Base-by-base conservation (phyloP, 2,113 vertebrate genomes). In the Channa maculata region DNA sequence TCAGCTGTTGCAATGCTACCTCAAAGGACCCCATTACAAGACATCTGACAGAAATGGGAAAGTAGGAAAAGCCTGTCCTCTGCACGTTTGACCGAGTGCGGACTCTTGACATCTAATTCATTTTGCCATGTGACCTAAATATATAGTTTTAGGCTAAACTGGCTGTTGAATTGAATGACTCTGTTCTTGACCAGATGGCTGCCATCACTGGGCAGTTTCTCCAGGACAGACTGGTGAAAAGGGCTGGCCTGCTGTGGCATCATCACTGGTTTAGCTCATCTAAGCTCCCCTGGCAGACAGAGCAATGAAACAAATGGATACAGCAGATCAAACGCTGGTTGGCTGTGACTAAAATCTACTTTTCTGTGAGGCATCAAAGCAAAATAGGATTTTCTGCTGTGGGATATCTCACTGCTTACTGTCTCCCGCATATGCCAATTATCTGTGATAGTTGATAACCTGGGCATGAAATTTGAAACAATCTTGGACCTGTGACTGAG, bases 331-430 rank as follows among this genome's bases (percentile, higher is more conserved):
- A 88, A 91, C 80, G 63, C 67, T 80, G 68, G 58, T 79, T 67
- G 68, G 66, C 86, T 86, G 88, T 75, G 77, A 87, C 86, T 88
- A 84, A 90, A 91, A 85, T 87, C 84, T 80, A 75, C 86, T 90
- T 88, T 84, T 63, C 86, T 83, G 60, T 68, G 75, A 80, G 79
- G 87, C 85, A 86, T 88, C 65, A 85, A 79, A 80, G 80, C 57
- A 78, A 84, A 91, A 88, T 60, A 66, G 73, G 80, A 90, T 89
- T 90, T 90, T 83, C 80, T 70, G 80, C 75, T 38, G 68, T 63
- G 63, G 66, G 46, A 71, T 77, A 67, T 86, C 70, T 63, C 58
- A 45, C 66, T 62, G 52, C 76, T 67, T 68, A 34, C 76, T 34
- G 57, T 75, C 49, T 72, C 51, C 65, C 7, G n/a, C 48, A 73